phyloP scores from a whole-genome alignment of 2,888 invertebrate species.

The Protodeltote pygarga region DNA sequence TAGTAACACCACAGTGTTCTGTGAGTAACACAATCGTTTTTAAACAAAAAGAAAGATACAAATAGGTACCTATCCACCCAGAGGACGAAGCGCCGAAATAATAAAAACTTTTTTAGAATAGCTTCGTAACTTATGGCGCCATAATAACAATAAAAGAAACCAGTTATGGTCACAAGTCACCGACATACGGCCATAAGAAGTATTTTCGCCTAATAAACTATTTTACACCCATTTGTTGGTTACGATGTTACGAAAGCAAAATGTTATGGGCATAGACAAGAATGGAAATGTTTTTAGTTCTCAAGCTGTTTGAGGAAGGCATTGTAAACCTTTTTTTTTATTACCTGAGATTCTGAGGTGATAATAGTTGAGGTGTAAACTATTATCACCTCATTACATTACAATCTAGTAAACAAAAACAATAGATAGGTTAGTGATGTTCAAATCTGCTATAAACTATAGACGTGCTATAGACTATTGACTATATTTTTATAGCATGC shows the following conservation, averaged over 20 bases:
- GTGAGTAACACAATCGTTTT: no score
- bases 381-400: slow-evolving; percentile 11
- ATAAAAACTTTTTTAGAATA: slow-evolving; percentile 15
- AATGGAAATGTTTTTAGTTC: slow-evolving; percentile 2
- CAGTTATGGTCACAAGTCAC: slow-evolving; percentile 41
- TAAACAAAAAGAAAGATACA: no score
- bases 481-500: no score
- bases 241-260: slow-evolving; percentile 6
- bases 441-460: no score
- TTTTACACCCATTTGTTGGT: slow-evolving; percentile 21
- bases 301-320: slow-evolving; percentile 6
- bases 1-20: no score
- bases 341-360: not conserved
- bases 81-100: slow-evolving; percentile 25
- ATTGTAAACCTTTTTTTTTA: not conserved
- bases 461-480: no score
- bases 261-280: slow-evolving; percentile 15
- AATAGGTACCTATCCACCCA: slow-evolving; percentile 16
- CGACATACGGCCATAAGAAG: slow-evolving; percentile 18
- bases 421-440: no score
- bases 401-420: no score
- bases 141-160: slow-evolving; percentile 41
- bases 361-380: no score
- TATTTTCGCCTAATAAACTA: slow-evolving; percentile 37
- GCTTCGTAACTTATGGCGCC: slow-evolving; percentile 24